Base-by-base conservation (phyloP, 2,113 vertebrate species). In the Penelope pileata region DNA sequence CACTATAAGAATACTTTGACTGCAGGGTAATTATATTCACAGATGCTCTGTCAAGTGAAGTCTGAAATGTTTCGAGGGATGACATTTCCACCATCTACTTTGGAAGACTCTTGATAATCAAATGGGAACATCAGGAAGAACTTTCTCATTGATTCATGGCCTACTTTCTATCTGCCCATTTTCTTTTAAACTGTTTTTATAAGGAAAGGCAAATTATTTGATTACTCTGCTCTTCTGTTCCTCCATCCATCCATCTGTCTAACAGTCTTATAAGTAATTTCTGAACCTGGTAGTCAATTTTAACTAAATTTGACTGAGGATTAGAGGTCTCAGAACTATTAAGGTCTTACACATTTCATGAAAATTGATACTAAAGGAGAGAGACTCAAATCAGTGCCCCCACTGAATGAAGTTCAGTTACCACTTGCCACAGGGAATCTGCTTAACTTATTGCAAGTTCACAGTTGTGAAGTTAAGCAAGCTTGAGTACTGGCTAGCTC, bases 291-390 rank as follows among this genome's bases (percentile, higher is more conserved):
- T 86, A 90, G 83, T 80, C 92, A 94, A 91, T 96, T 96, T 94
- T 85, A 91, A 16, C 59, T 76, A 96, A 91, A 96, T 95, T 88
- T 95, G 85, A 93, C 83, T 95, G 95, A 96, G 95, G 42, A 94
- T 96, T 96, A 77, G 80, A 93, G 59, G 92, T 95, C 93, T 78
- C 95, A 81, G 75, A 95, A 58, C 96, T 95, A 96, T 95, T 96
- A 96, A 93, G 34, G 59, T 81, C 50, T 94, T 81, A 34, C 2
- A 83, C 32, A 7, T 91, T 88, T 90, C 11, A 62, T 77, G 88
- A 91, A 94, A 96, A 93, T 93, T 88, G 90, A 69, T 80, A 83
- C 63, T 91, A 51, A 93, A 90, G 77, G 69, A 88, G 76, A 91
- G 90, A 77, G 67, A 91, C 36, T 73, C 18, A 8, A 80, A 51